phyloP scores from a whole-genome alignment of 2,113 vertebrate genomes.

The Leptobrachium ailaonicum region DNA sequence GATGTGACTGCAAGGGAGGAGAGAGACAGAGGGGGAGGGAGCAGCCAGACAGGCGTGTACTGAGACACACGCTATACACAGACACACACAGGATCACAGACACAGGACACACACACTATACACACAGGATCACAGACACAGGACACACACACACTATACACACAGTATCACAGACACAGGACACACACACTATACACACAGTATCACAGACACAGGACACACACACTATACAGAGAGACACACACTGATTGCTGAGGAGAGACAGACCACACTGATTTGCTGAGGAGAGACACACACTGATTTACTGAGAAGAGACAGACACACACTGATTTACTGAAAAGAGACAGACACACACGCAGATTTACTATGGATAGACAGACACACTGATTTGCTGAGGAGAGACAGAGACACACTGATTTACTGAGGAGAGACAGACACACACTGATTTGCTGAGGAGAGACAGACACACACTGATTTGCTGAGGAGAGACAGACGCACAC shows the following conservation, averaged over 20 bases:
- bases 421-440: too few relatives aligned
- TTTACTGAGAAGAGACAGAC: slow-evolving; percentile 13
- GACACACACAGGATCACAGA: slow-evolving; percentile 32
- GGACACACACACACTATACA: not conserved
- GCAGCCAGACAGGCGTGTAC: slow-evolving; percentile 43
- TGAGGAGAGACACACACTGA: slow-evolving; percentile 34
- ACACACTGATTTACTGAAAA: too few relatives aligned
- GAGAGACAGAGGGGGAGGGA: slow-evolving; percentile 35
- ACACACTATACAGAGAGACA: slow-evolving; percentile 4
- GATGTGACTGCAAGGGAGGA: slow-evolving; percentile 47
- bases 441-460: too few relatives aligned
- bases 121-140: too few relatives aligned
- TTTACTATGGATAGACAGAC: too few relatives aligned
- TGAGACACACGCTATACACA: not conserved
- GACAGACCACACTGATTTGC: too few relatives aligned
- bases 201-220: not conserved
- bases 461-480: too few relatives aligned
- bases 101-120: not conserved
- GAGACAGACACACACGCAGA: too few relatives aligned
- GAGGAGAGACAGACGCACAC: too few relatives aligned
- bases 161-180: slow-evolving; percentile 25
- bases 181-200: not conserved
- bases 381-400: too few relatives aligned
- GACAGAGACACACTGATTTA: too few relatives aligned
- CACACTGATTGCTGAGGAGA: too few relatives aligned